These are phyloP conservation scores for Liparis tanakae DNA, from an alignment of 2,797 vertebrate species.

Conservation along the genomic window DNA sequence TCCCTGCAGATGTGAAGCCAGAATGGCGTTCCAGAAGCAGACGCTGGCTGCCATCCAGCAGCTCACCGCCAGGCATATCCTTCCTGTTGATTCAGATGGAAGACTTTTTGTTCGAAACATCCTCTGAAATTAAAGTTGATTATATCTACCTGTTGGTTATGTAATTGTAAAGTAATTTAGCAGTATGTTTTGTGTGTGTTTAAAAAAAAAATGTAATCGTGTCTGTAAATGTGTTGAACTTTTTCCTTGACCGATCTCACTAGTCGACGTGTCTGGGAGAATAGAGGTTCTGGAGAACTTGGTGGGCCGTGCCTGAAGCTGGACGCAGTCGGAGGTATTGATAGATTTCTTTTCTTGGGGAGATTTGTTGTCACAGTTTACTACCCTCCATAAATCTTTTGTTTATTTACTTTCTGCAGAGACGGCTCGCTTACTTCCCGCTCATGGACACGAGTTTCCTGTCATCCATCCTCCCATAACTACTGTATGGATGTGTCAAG, in stretches of 20 bases:
- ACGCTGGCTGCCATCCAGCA: constrained; percentile 87
- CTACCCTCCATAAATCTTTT: too few relatives aligned
- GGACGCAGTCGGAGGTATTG: constrained; percentile 52
- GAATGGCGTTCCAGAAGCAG: constrained; percentile 89
- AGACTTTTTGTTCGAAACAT: constrained; percentile 23
- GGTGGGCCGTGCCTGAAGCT: constrained; percentile 62
- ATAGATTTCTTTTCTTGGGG: background rate
- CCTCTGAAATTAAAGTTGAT: background rate
- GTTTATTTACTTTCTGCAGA: constrained; percentile 64
- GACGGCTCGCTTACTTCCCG: constrained; percentile 33
- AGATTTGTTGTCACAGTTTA: constrained; percentile 18
- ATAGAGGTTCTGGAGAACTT: constrained; percentile 77
- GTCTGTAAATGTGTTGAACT: background rate
- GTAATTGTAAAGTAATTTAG: background rate
- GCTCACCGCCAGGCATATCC: constrained; percentile 93
- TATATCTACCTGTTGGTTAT: constrained; percentile 7
- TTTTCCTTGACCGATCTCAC: constrained; percentile 78
- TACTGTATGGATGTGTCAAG: constrained; percentile 22
- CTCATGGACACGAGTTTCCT: constrained; percentile 30
- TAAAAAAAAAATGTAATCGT: background rate
- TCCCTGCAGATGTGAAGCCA: constrained; percentile 91
- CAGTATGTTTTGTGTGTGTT: constrained; percentile 5
- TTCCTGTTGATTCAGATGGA: constrained; percentile 74
- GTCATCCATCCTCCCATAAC: constrained; percentile 1
- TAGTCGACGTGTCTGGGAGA: constrained; percentile 77